These are phyloP conservation scores for Equus quagga DNA, from an alignment of 2,113 vertebrate species.

Conservation along the genomic window DNA sequence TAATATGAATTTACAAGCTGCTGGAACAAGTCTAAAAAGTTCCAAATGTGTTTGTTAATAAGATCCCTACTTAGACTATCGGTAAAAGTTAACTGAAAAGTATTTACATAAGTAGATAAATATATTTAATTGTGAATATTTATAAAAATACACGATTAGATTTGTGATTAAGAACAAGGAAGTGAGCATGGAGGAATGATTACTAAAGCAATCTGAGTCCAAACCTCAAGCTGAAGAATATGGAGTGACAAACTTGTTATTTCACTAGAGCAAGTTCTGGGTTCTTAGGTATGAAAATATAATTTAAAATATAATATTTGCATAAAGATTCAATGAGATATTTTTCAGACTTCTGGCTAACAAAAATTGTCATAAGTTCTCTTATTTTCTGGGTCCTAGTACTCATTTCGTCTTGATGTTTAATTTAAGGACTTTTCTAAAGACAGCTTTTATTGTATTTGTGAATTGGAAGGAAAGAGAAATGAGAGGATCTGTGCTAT, in stretches of 20 bases:
- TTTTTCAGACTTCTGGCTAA: conserved; percentile 68
- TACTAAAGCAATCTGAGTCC: conserved; percentile 80
- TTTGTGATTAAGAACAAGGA: conserved; percentile 83
- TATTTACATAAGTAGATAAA: conserved; percentile 77
- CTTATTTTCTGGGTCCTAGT: conserved; percentile 51
- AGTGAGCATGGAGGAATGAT: conserved; percentile 72
- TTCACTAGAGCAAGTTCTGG: conserved; percentile 49
- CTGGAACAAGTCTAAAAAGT: conserved; percentile 73
- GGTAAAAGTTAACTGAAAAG: conserved; percentile 71
- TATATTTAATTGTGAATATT: conserved; percentile 81
- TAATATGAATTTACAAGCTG: conserved; percentile 70
- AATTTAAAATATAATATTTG: conserved; percentile 71
- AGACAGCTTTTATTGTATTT: conserved; percentile 81
- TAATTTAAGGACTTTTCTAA: conserved; percentile 79
- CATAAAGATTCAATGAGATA: conserved; percentile 52
- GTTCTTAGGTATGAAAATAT: conserved; percentile 55
- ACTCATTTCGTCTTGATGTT: conserved; percentile 73
- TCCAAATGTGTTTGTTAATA: conserved; percentile 82
- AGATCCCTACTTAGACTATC: conserved; percentile 74
- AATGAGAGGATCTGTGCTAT: conserved; percentile 83
- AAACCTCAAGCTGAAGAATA: conserved; percentile 75
- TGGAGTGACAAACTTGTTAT: conserved; percentile 61
- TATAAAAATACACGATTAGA: conserved; percentile 75
- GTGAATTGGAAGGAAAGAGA: conserved; percentile 77
- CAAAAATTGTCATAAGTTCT: conserved; percentile 67